Evolutionary conservation across 2,888 invertebrate genomes (phyloP).

Genomic region (Eulithis prunata): DNA sequence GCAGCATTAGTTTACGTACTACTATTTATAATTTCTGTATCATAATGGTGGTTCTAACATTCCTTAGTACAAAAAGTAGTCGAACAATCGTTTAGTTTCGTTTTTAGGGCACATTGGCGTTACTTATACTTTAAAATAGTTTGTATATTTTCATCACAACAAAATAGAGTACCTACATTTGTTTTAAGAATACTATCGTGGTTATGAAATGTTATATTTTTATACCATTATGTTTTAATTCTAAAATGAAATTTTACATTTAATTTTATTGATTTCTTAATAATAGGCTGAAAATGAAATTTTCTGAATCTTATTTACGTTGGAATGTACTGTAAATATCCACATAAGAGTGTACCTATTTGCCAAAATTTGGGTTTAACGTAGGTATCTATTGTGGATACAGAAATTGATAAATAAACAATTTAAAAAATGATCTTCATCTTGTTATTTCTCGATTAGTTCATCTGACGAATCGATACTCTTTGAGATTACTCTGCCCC

Average conservation of each 20-base stretch:
- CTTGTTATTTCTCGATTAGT: constrained; percentile 38
- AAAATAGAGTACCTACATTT: constrained; percentile 46
- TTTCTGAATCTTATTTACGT: constrained; percentile 48
- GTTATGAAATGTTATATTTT: constrained; percentile 59
- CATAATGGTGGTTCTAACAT: constrained; percentile 71
- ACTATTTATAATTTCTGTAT: constrained; percentile 83
- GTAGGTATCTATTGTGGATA: constrained; percentile 80
- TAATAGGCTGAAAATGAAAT: constrained; percentile 50
- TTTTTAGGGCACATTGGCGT: constrained; percentile 50
- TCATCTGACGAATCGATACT: no score
- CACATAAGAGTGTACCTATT: constrained; percentile 52
- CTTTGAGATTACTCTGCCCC: no score
- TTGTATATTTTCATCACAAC: constrained; percentile 59
- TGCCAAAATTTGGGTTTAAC: constrained; percentile 65
- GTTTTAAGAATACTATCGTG: constrained; percentile 52
- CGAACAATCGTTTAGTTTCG: constrained; percentile 63
- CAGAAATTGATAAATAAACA: constrained; percentile 84
- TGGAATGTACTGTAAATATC: constrained; percentile 63
- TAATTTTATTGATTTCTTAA: constrained; percentile 34
- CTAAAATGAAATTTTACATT: constrained; percentile 32
- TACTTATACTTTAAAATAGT: constrained; percentile 49
- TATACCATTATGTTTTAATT: constrained; percentile 52
- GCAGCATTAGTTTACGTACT: constrained; percentile 61
- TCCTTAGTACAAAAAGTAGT: constrained; percentile 67
- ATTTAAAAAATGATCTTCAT: constrained; percentile 55